phyloP scores from a whole-genome alignment of 1,140 invertebrate species.

The Philopotamus ludificatus region DNA sequence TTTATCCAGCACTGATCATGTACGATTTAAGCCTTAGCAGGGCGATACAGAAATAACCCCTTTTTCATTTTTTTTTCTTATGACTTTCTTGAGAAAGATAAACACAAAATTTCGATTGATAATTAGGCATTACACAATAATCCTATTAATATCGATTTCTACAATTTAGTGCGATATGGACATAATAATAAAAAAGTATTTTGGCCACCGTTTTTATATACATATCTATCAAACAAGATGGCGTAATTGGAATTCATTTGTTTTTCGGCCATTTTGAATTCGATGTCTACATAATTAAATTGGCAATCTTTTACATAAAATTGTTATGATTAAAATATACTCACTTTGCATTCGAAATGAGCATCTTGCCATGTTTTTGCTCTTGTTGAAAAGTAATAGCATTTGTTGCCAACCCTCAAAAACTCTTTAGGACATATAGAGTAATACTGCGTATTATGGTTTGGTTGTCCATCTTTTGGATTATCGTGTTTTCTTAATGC shows the following conservation, averaged over 20 bases:
- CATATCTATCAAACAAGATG: background rate
- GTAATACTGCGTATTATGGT: constrained; percentile 35
- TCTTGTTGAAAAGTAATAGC: constrained; percentile 72
- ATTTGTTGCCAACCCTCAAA: constrained; percentile 68
- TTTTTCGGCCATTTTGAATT: background rate
- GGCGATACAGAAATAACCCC: too few species aligned
- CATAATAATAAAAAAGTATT: too few species aligned
- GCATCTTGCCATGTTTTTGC: constrained; percentile 70
- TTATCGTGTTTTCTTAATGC: background rate
- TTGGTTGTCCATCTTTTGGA: background rate
- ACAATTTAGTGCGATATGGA: too few species aligned
- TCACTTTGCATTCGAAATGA: constrained; percentile 66
- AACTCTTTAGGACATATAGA: constrained; percentile 71
- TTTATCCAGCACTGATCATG: too few species aligned
- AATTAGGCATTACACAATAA: too few species aligned
- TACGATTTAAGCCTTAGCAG: too few species aligned
- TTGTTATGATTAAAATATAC: background rate
- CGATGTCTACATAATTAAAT: background rate
- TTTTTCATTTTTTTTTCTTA: too few species aligned
- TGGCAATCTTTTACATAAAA: background rate
- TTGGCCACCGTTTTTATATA: background rate
- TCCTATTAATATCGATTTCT: too few species aligned
- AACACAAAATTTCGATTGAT: too few species aligned
- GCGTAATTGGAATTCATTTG: background rate
- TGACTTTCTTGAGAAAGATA: too few species aligned